Evolutionary conservation across 2,113 vertebrate genomes (phyloP), one percentile per base, ranked within the genome.

Genomic region (Entelurus aequoreus): DNA sequence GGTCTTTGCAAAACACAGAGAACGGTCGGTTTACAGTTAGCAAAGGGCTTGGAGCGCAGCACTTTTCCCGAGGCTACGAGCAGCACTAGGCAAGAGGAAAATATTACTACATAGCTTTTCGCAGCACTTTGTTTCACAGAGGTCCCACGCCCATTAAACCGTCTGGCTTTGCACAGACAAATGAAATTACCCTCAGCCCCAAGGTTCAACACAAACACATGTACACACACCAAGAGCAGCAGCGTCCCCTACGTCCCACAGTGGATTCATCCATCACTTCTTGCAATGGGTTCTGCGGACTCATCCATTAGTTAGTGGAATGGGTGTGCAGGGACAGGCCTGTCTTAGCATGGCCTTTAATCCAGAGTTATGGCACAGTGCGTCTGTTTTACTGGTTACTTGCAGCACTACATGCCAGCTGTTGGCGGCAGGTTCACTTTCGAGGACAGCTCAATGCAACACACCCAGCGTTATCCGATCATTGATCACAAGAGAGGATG

Each of bases 281-380:
- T 63, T 68, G 65, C 74, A 86, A 86, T 78, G 72, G 86, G 64
- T 81, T 74, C 77, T 74, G 42, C 85, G 86, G 84, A 86, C 72
- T 85, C 74, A 82, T 82, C 75, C 76, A 85, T 87, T 86, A 79
- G 75, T 85, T 78, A 78, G 71, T 40, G 63, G 68, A 83, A 84
- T 83, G 78, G 79, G 69, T 76, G 74, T 69, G 74, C 74, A 68
- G 70, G 81, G 84, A 87, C 80, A 86, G 72, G 72, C 71, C 79
- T 84, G 76, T 83, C 76, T 81, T 80, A 48, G 67, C 46, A 69
- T 19, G 75, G 72, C 79, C 64, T 74, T 62, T 87, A 87, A 89
- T 84, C 66, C 75, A 87, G 85, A 88, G 65, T 88, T 85, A 87
- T 87, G 66, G 81, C 69, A 76, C 72, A 73, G 78, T 81, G 77